These are phyloP conservation scores for Drosophila buzzatii DNA, from an alignment of 2,888 invertebrate genomes.

Conservation along the genomic window DNA sequence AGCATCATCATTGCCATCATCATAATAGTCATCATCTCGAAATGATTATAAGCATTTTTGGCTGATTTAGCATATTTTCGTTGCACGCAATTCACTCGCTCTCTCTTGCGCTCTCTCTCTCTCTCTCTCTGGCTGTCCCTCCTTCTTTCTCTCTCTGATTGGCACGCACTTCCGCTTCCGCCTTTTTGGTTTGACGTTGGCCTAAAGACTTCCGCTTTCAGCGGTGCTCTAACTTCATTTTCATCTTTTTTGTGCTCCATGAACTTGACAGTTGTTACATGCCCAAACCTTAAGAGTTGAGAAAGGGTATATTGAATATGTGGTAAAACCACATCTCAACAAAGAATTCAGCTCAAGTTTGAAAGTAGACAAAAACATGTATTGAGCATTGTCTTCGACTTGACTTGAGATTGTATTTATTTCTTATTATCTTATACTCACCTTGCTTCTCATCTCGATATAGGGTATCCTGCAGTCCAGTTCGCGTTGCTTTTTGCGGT, in stretches of 20 bases:
- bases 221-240: conserved; percentile 61
- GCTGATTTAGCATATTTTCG: conserved; percentile 78
- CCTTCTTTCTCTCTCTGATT: conserved; percentile 33
- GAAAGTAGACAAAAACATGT: neutral
- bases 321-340: too few species aligned
- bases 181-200: conserved; percentile 65
- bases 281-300: neutral
- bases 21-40: conserved; percentile 41
- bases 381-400: neutral
- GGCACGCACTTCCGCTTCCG: conserved; percentile 79
- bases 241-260: conserved; percentile 55
- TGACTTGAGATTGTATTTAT: neutral
- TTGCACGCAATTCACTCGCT: conserved; percentile 13
- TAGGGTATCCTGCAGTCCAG: conserved; percentile 35
- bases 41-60: conserved; percentile 79
- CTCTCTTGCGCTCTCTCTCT: neutral
- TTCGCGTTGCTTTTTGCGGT: conserved; percentile 59
- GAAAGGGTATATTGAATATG: conserved; percentile 8
- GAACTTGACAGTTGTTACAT: conserved; percentile 62
- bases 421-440: neutral
- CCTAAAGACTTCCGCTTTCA: conserved; percentile 77
- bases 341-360: neutral
- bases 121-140: neutral
- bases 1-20: conserved; percentile 4
- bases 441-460: neutral